phyloP scores from a whole-genome alignment of 2,888 invertebrate species.

The Prenolepis imparis region DNA sequence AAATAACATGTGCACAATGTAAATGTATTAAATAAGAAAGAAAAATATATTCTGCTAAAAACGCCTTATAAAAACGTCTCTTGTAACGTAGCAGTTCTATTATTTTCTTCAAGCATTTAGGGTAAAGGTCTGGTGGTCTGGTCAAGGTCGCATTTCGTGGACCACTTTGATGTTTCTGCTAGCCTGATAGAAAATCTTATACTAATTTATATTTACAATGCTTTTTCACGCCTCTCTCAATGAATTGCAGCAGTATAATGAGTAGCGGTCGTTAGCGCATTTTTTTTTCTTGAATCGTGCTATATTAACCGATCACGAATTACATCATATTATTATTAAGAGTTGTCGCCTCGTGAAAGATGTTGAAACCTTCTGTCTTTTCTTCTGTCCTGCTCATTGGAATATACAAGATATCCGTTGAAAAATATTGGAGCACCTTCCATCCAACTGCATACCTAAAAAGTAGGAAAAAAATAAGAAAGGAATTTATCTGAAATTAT shows the following conservation, averaged over 20 bases:
- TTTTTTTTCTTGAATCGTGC: neutral
- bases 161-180: conserved; percentile 75
- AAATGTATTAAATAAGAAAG: neutral
- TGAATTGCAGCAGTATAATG: conserved; percentile 69
- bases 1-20: neutral
- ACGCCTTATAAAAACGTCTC: neutral
- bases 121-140: no score
- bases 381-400: conserved; percentile 66
- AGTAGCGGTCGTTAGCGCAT: neutral
- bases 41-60: neutral
- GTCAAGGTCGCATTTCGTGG: conserved; percentile 63
- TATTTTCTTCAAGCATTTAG: neutral
- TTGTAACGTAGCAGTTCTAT: neutral
- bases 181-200: conserved; percentile 82
- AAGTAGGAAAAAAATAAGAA: neutral
- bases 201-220: conserved; percentile 85
- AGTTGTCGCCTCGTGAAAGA: neutral
- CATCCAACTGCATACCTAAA: neutral
- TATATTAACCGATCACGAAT: conserved; percentile 16
- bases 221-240: conserved; percentile 80
- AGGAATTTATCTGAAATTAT: neutral
- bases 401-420: conserved; percentile 76
- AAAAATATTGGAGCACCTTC: conserved; percentile 71
- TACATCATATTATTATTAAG: conserved; percentile 45
- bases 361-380: conserved; percentile 41